Percentiles rank a stretch among this genome's conserved stretches.
These are phyloP conservation scores for Turritopsis rubra DNA, from an alignment of 30 jellyfish, hydroid and myxozoan genomes.

Conservation along the genomic window DNA sequence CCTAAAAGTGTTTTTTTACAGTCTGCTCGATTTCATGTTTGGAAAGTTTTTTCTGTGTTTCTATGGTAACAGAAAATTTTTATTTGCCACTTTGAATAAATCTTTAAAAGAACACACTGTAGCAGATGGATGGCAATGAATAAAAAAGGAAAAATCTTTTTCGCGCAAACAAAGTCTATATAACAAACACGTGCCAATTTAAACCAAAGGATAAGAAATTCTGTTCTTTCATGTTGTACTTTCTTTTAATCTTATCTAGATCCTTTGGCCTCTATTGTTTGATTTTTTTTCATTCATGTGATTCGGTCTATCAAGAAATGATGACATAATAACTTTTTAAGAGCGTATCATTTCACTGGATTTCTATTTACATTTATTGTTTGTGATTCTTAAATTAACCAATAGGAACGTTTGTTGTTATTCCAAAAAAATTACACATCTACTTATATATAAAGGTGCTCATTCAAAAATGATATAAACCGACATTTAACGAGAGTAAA, in stretches of 20 bases:
- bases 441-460: conserved; percentile 1
- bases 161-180: background rate
- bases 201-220: background rate
- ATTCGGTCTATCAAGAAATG: background rate
- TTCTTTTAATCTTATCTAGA: background rate
- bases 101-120: background rate
- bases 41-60: background rate
- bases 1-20: background rate
- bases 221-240: background rate
- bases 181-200: background rate
- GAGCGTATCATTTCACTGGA: conserved; percentile 5
- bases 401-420: conserved; percentile 22
- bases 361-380: background rate
- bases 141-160: background rate
- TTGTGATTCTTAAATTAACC: conserved; percentile 7
- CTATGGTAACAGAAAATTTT: background rate
- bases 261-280: background rate
- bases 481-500: background rate
- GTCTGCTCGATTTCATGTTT: background rate
- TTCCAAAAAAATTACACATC: conserved; percentile 22
- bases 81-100: background rate
- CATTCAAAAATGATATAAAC: conserved; percentile 19
- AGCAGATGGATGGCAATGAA: background rate
- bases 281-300: background rate
- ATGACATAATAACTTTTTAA: conserved; percentile 9